A percentile compares a stretch with the other conserved stretches of the same genome.
These are phyloP conservation scores for Engystomops pustulosus DNA, from an alignment of 2,113 vertebrate genomes.

Conservation along the genomic window DNA sequence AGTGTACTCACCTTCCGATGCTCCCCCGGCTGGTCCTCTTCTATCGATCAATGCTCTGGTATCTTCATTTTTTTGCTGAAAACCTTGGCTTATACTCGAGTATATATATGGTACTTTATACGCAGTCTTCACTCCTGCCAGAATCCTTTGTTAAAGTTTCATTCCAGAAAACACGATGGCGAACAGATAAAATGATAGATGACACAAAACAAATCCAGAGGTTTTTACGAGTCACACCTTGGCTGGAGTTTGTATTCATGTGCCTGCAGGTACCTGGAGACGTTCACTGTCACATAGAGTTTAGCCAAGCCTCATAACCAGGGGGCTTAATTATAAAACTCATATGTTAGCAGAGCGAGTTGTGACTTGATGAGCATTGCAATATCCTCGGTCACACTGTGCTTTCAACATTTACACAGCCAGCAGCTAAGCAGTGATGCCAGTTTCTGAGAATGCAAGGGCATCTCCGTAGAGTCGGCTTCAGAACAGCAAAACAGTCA, in stretches of 20 bases:
- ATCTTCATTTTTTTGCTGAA: no score
- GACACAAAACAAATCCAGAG: background rate
- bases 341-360: background rate
- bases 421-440: conserved; percentile 6
- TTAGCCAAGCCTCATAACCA: conserved; percentile 20
- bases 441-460: background rate
- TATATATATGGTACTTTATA: background rate
- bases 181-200: background rate
- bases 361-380: conserved; percentile 41
- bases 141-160: background rate
- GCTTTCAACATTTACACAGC: background rate
- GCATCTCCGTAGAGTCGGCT: background rate
- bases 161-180: background rate
- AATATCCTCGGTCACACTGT: background rate
- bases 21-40: no score
- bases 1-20: no score
- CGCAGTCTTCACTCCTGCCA: background rate
- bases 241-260: conserved; percentile 17
- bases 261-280: background rate
- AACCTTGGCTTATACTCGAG: no score
- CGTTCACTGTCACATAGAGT: background rate
- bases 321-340: conserved; percentile 31
- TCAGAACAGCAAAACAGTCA: background rate
- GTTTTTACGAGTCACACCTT: background rate
- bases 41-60: no score